These are phyloP conservation scores for Nezara viridula DNA, from an alignment of 2,888 invertebrate species.

Conservation along the genomic window DNA sequence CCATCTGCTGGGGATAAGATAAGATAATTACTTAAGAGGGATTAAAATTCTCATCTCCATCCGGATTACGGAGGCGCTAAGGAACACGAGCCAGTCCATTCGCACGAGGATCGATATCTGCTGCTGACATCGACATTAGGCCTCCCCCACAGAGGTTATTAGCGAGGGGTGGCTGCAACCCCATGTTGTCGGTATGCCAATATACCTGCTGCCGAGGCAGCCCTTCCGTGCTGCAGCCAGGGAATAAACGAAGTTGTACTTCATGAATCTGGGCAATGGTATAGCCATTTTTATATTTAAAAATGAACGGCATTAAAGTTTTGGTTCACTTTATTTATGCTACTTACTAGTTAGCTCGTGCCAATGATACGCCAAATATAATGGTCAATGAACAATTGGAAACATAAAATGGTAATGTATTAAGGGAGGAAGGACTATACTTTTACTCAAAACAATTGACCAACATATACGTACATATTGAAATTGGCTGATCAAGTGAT, in stretches of 20 bases:
- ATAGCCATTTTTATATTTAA: too few relatives aligned
- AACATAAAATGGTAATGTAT: too few relatives aligned
- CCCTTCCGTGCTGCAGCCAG: neutral
- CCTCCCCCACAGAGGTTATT: neutral
- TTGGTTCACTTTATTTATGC: too few relatives aligned
- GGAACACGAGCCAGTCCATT: neutral
- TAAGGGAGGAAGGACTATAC: too few relatives aligned
- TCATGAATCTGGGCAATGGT: neutral
- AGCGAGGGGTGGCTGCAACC: neutral
- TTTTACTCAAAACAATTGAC: too few relatives aligned
- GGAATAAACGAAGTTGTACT: neutral
- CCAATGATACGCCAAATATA: too few relatives aligned
- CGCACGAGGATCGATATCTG: neutral
- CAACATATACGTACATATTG: too few relatives aligned
- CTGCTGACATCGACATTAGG: neutral
- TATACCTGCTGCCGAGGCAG: neutral
- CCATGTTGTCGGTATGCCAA: neutral
- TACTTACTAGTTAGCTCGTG: too few relatives aligned
- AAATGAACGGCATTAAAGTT: too few relatives aligned
- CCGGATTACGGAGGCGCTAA: neutral
- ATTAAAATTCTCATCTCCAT: constrained; percentile 22
- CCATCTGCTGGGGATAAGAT: constrained; percentile 5
- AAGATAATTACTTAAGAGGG: constrained; percentile 9
- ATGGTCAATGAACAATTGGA: too few relatives aligned
- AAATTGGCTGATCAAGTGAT: too few relatives aligned